Conservation (phyloP, 1,140 invertebrate genomes). For the Drosophila cardini region DNA sequence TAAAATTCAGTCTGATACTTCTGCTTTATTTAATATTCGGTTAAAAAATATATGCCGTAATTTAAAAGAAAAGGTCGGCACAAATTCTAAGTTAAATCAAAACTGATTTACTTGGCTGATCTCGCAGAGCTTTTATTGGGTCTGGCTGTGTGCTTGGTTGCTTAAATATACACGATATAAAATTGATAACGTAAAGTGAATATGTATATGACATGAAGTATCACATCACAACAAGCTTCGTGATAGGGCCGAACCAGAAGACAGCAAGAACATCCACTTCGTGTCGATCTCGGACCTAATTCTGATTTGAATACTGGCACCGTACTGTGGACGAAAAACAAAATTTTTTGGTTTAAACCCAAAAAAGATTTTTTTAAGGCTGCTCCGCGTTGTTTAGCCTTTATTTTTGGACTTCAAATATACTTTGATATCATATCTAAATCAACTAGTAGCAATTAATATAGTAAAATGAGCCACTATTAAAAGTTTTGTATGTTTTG, state of each 20-base stretch:
- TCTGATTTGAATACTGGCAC: conserved; percentile 46
- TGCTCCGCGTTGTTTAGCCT: too few relatives aligned
- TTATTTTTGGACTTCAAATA: too few relatives aligned
- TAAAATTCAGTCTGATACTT: conserved; percentile 20
- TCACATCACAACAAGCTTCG: conserved; percentile 26
- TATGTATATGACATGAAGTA: conserved; percentile 13
- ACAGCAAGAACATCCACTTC: conserved; percentile 36
- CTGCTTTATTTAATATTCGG: background rate
- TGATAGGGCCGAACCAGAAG: conserved; percentile 23
- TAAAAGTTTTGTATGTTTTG: too few relatives aligned
- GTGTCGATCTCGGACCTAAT: conserved; percentile 26
- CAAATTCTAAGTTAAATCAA: conserved; percentile 69
- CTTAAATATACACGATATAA: conserved; percentile 18
- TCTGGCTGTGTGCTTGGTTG: conserved; percentile 56
- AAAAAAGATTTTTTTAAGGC: conserved; percentile 41
- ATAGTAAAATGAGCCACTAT: too few relatives aligned
- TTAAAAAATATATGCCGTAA: background rate
- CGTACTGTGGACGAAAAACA: conserved; percentile 25
- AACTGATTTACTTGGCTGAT: conserved; percentile 77
- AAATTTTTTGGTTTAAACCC: conserved; percentile 28
- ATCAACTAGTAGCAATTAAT: too few relatives aligned
- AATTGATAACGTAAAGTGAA: conserved; percentile 18
- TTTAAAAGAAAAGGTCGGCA: conserved; percentile 30
- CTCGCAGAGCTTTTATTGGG: conserved; percentile 76
- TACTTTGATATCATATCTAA: too few relatives aligned